These are phyloP conservation scores for Drosophila parvula DNA, from an alignment of 1,140 invertebrate species.

Conservation along the genomic window DNA sequence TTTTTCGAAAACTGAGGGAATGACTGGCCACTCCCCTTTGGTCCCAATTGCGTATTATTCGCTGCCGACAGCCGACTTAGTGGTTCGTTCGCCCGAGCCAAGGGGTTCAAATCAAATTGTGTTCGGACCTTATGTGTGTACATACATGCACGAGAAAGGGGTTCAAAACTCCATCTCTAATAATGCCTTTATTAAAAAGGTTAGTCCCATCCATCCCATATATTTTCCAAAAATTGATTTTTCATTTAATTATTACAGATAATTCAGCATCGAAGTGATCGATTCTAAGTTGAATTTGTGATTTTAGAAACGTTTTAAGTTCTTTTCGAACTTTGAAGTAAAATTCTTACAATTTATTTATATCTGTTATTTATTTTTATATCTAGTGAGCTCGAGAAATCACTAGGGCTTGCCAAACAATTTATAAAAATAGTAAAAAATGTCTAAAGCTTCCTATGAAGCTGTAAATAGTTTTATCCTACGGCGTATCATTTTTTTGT, in stretches of 20 bases:
- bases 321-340: no score
- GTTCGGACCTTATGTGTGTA: background rate
- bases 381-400: no score
- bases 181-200: constrained; percentile 15
- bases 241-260: background rate
- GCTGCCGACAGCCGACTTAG: constrained; percentile 1
- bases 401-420: no score
- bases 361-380: no score
- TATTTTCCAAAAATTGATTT: background rate
- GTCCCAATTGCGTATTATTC: constrained; percentile 46
- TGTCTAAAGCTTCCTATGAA: no score
- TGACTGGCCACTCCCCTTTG: constrained; percentile 47
- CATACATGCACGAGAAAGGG: constrained; percentile 9
- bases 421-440: no score
- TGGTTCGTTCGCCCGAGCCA: constrained; percentile 20
- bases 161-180: constrained; percentile 3
- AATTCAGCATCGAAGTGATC: background rate
- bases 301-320: no score
- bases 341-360: no score
- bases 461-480: no score
- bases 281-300: no score
- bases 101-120: constrained; percentile 42
- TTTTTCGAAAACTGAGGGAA: constrained; percentile 35
- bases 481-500: no score
- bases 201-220: background rate